phyloP scores from a whole-genome alignment of 2,113 vertebrate species.

The Noctilio leporinus region DNA sequence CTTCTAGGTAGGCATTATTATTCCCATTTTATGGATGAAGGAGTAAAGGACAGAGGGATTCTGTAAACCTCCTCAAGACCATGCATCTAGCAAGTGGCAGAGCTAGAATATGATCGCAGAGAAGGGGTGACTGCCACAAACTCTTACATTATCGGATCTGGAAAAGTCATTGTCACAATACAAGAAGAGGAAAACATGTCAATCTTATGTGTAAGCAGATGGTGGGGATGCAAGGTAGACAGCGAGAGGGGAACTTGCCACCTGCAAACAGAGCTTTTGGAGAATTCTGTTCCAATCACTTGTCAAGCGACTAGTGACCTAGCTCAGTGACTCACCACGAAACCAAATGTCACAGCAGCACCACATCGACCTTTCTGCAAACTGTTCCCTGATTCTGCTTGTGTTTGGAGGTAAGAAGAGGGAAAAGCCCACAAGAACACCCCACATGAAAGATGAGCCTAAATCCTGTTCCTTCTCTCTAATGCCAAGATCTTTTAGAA shows the following conservation, averaged over 20 bases:
- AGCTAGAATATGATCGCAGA: neutral
- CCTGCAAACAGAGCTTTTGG: neutral
- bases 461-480: neutral
- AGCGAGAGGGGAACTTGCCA: neutral
- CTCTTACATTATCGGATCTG: neutral
- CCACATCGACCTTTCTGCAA: neutral
- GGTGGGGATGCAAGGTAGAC: neutral
- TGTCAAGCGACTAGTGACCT: constrained; percentile 26
- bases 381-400: neutral
- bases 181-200: constrained; percentile 20
- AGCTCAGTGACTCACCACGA: neutral
- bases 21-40: neutral
- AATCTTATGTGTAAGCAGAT: constrained; percentile 25
- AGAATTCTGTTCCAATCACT: neutral
- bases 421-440: neutral
- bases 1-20: neutral
- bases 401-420: neutral
- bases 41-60: neutral
- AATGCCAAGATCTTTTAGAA: neutral
- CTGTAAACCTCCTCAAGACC: neutral
- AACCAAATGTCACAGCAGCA: neutral
- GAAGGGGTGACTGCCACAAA: neutral
- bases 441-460: neutral
- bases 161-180: neutral
- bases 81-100: neutral